A percentile compares a stretch with the other conserved stretches of the same genome.
Conservation (phyloP, 2,888 invertebrate genomes). For the Pomacea canaliculata region DNA sequence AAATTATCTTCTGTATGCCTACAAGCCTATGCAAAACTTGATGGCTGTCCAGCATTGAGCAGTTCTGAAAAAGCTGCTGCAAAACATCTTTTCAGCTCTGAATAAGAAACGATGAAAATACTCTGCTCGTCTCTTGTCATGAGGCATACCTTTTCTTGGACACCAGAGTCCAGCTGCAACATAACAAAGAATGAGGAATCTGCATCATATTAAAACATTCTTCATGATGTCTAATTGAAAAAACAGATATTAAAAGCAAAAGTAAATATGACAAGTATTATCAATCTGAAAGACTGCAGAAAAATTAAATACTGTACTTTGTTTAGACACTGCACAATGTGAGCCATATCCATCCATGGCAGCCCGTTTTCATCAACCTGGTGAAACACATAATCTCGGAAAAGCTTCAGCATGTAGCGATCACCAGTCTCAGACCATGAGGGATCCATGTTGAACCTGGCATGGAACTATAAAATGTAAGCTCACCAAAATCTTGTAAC, state of each 20-base stretch:
- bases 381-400: constrained; percentile 97
- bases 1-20: too few relatives aligned
- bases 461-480: background rate
- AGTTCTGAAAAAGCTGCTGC: constrained; percentile 92
- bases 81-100: constrained; percentile 94
- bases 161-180: constrained; percentile 72
- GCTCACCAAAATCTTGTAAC: background rate
- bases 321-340: constrained; percentile 92
- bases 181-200: background rate
- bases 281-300: background rate
- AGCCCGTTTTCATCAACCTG: constrained; percentile 89
- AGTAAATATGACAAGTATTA: background rate
- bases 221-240: background rate
- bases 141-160: constrained; percentile 81
- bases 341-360: constrained; percentile 97
- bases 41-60: constrained; percentile 45
- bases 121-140: constrained; percentile 97
- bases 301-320: constrained; percentile 73
- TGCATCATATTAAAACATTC: background rate
- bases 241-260: background rate
- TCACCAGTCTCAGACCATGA: constrained; percentile 99
- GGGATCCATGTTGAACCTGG: constrained; percentile 90
- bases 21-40: constrained; percentile 25
- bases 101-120: constrained; percentile 93
- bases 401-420: constrained; percentile 97